Conservation (phyloP, 2,113 vertebrate genomes). For the Naja naja region DNA sequence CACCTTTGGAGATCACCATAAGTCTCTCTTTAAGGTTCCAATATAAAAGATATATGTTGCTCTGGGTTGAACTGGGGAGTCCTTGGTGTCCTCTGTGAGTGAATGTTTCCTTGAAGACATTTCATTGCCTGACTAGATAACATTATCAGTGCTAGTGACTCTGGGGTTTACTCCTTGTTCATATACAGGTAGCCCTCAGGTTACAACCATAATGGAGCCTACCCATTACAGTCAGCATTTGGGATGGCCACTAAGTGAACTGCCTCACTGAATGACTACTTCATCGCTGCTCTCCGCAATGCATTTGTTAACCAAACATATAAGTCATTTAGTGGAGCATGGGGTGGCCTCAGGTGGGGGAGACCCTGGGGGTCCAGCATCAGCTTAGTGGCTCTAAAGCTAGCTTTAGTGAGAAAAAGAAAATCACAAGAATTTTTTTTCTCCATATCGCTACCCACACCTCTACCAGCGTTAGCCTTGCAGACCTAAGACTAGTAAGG, state of each 20-base stretch:
- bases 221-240: not conserved
- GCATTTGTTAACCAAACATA: not conserved
- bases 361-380: not conserved
- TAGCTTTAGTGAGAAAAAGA: not conserved
- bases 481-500: not conserved
- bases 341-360: not conserved
- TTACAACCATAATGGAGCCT: not conserved
- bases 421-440: not conserved
- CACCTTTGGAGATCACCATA: not conserved
- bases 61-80: not conserved
- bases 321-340: not conserved
- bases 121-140: not conserved
- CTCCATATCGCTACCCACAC: not conserved
- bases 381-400: not conserved
- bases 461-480: not conserved
- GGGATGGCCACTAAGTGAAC: not conserved
- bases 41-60: not conserved
- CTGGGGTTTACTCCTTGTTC: not conserved
- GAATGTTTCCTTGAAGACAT: not conserved
- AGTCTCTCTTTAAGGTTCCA: not conserved
- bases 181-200: not conserved
- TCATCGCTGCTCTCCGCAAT: not conserved
- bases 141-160: not conserved
- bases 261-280: not conserved
- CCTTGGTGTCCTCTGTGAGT: not conserved